phyloP scores from a whole-genome alignment of 2,797 vertebrate species.

The Helicolenus hilgendorfi region DNA sequence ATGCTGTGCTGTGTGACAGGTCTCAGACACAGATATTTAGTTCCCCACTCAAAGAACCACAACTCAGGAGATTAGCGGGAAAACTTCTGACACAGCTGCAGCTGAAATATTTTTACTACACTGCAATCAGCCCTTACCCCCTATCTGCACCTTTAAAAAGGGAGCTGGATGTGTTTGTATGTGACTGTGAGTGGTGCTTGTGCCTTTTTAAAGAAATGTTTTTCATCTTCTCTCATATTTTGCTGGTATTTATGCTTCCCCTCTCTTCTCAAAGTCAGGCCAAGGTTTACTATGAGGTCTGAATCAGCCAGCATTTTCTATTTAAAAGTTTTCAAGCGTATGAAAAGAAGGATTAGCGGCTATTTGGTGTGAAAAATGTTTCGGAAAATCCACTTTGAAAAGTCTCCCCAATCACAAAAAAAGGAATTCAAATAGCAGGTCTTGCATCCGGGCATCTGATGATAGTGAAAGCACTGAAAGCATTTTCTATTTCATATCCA shows the following conservation, averaged over 20 bases:
- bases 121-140: constrained; percentile 48
- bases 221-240: constrained; percentile 63
- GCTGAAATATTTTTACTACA: constrained; percentile 69
- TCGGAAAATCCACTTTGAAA: constrained; percentile 65
- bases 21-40: constrained; percentile 82
- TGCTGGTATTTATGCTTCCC: background rate
- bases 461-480: background rate
- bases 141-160: constrained; percentile 32
- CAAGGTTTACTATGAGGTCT: constrained; percentile 62
- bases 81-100: constrained; percentile 77
- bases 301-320: constrained; percentile 57
- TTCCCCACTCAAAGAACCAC: constrained; percentile 72
- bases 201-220: constrained; percentile 27
- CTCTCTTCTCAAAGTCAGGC: constrained; percentile 50
- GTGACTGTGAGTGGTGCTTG: constrained; percentile 29
- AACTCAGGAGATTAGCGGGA: constrained; percentile 77
- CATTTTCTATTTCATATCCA: constrained; percentile 32
- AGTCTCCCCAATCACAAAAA: constrained; percentile 27
- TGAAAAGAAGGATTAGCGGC: constrained; percentile 73
- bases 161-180: constrained; percentile 40
- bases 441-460: constrained; percentile 9
- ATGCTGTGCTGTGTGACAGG: constrained; percentile 78
- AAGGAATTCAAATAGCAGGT: constrained; percentile 30
- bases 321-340: constrained; percentile 66
- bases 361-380: constrained; percentile 70